phyloP scores from a whole-genome alignment of 2,797 vertebrate species.

The Anguilla marmorata region DNA sequence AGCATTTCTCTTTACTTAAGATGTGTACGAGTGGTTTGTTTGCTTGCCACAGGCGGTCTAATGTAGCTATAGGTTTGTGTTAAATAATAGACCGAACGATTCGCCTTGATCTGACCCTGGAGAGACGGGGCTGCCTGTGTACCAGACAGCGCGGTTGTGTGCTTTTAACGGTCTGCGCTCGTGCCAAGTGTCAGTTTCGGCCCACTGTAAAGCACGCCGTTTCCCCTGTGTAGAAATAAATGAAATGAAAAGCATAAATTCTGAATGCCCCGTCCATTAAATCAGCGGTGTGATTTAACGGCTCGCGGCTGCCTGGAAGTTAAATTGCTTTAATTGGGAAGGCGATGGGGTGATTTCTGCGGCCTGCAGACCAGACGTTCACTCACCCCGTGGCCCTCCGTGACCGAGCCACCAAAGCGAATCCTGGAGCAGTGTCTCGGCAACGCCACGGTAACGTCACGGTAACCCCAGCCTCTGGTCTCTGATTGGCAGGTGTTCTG shows the following conservation, averaged over 20 bases:
- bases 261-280: neutral
- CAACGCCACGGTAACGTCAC: neutral
- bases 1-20: neutral
- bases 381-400: neutral
- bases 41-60: neutral
- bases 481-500: slow-evolving; percentile 84
- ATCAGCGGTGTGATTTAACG: neutral
- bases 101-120: neutral
- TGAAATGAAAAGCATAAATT: neutral
- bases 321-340: neutral
- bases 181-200: neutral
- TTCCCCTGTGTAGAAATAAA: neutral
- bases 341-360: neutral
- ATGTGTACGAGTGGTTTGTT: neutral
- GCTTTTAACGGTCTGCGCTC: neutral
- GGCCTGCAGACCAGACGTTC: neutral
- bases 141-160: neutral
- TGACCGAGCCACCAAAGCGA: neutral
- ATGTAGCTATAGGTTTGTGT: neutral
- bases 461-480: neutral
- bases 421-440: neutral
- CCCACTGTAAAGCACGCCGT: neutral
- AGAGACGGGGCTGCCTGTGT: neutral
- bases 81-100: neutral
- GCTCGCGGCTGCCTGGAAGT: neutral